Evolutionary conservation across 1,140 invertebrate species (phyloP), one percentile per base, ranked within the genome.

Genomic region (Phortica variegata): DNA sequence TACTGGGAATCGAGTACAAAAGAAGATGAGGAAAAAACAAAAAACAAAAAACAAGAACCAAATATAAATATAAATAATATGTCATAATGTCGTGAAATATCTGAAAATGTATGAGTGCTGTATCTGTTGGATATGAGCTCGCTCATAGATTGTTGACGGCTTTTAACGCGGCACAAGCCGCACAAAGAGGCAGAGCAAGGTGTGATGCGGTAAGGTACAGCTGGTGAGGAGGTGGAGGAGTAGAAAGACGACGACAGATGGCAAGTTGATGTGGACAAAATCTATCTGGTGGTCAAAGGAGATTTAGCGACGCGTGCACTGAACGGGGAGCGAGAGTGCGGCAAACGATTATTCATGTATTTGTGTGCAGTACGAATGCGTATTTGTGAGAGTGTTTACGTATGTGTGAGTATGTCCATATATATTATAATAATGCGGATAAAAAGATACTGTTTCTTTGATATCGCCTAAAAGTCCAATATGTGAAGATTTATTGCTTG

Each of bases 391-490:
- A 6, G 23, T 26, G 23, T 26, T 5, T 26, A 6, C 23, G 23
- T 26, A 10, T 10, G 23, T 26, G 23, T 26, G n/a, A n/a, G n/a
- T n/a, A n/a, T 48, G 58, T 56, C 60, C 47, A 68, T 61, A 56
- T 73, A 73, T 68, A 73, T 73, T 73, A 73, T 61, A 60, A 73
- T 73, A 68, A 70, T 70, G 70, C 65, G 70, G 70, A 73, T 73
- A 70, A 73, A 68, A 54, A 73, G 70, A 73, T 73, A 73, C 62
- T 70, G 73, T 73, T 73, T 73, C 70, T 70, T 73, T 73, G 70
- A 73, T 73, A 73, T 73, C 63, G 62, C 56, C 70, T 61, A 65
- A 73, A 70, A 68, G 65, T 68, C 62, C 70, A 73, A 73, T 73
- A 73, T 73, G 37, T 31, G 12, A 50, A 73, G 70, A 73, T 73